A percentile compares a stretch with the other conserved stretches of the same genome.
These are phyloP conservation scores for Poliocrania exsul DNA, from an alignment of 2,797 vertebrate species.

Conservation along the genomic window DNA sequence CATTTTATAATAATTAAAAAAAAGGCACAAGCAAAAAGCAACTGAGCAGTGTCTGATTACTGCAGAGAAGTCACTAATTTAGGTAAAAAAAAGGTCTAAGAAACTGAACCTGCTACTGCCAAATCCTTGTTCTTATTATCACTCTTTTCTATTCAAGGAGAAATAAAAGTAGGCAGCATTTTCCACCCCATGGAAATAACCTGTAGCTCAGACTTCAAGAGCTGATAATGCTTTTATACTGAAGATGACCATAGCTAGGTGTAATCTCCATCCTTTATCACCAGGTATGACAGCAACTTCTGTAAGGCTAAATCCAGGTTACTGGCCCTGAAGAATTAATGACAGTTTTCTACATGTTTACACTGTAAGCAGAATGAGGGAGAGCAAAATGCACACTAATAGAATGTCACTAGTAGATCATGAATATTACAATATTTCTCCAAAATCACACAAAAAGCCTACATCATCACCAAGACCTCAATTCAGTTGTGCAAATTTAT, in stretches of 20 bases:
- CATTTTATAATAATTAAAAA: background rate
- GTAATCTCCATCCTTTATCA: background rate
- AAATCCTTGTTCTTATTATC: background rate
- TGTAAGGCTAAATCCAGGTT: background rate
- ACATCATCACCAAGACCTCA: rapidly evolving
- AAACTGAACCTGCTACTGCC: background rate
- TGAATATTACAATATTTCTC: background rate
- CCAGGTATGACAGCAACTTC: background rate
- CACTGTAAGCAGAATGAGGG: background rate
- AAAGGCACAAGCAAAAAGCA: background rate
- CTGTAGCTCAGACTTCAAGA: background rate
- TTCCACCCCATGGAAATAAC: background rate
- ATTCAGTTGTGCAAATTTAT: background rate
- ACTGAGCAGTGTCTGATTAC: background rate
- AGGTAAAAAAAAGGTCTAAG: background rate
- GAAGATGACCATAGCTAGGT: background rate
- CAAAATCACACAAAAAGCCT: background rate
- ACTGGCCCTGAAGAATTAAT: background rate
- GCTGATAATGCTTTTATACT: background rate
- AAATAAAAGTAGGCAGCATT: background rate
- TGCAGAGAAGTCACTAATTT: background rate
- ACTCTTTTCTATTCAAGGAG: background rate
- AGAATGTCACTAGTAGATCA: background rate
- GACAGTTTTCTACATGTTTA: background rate
- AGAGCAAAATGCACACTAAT: background rate